Base-by-base conservation (phyloP, 2,113 vertebrate genomes). In the Festucalex cinctus region DNA sequence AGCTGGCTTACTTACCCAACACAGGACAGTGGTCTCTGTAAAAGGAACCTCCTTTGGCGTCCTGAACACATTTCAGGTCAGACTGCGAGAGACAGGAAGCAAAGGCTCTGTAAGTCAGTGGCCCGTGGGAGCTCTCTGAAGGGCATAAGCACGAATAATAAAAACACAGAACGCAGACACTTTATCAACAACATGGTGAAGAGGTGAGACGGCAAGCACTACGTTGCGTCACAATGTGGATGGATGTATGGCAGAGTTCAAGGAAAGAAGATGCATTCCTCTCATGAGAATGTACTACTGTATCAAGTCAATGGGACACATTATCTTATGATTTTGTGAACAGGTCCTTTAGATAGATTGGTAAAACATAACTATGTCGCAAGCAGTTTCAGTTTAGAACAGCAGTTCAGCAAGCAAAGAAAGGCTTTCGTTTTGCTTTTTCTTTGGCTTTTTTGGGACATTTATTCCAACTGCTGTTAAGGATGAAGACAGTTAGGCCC, bases 11-110 rank as follows among this genome's bases (percentile, higher is more conserved):
- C 97, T 95, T 84, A 99, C 97, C 97, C 82, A 99, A 85, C 61
- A 99, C 97, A 75, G 97, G 97, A 82, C 97, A 99, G 83, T 99
- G 97, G 86, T 99, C 97, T 91, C 97, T 93, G 91, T 99, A 99
- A 91, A 99, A 99, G n/a, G 97, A 95, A 59, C 97, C 97, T 84
- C 97, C 97, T 93, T 99, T 99, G 78, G 97, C 95, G 89, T 99
- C 97, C 85, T 99, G 97, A 71, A 99, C 97, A 86, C 97, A 99
- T 83, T 99, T 99, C 77, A 99, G 86, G 85, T 99, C 97, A 80
- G 97, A 99, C 97, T 99, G 84, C 0, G 1, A 77, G 73, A 35
- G 68, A 68, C 66, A 69, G 82, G 17, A 73, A 43, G 20, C 51
- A 69, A 17, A 8, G 32, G 56, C 26, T 74, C 59, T 69, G 65